Conservation (phyloP, 1,140 invertebrate genomes). For the Parapsyche elsis region DNA sequence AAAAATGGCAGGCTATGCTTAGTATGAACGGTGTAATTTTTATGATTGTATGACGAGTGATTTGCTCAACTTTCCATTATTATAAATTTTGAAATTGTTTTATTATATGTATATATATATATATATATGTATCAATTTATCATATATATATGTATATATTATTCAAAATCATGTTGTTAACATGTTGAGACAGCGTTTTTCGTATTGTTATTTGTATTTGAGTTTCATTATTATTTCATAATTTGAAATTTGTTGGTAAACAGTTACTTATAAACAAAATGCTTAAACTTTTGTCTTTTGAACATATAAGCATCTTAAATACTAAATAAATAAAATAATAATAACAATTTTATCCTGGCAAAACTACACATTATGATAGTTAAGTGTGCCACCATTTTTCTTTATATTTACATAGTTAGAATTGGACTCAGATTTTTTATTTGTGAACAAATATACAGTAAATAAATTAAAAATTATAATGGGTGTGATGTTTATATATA, state of each 20-base stretch:
- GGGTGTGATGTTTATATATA: not conserved
- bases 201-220: no score
- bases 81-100: conserved; percentile 13
- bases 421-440: not conserved
- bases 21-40: conserved; percentile 32
- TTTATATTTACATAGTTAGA: not conserved
- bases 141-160: no score
- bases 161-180: no score
- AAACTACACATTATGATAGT: not conserved
- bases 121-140: no score
- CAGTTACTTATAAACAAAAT: not conserved
- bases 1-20: conserved; percentile 38
- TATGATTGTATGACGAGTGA: conserved; percentile 42
- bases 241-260: no score
- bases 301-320: not conserved
- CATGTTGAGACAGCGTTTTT: no score
- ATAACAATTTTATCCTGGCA: not conserved
- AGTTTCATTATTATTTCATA: no score
- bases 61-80: conserved; percentile 47
- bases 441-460: not conserved
- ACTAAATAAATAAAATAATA: not conserved
- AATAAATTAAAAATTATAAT: no score
- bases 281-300: not conserved
- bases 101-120: not conserved
- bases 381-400: not conserved